Evolutionary conservation across 2,888 invertebrate genomes (phyloP), one percentile per base, ranked within the genome.

Genomic region (Drosophila koepferae): DNA sequence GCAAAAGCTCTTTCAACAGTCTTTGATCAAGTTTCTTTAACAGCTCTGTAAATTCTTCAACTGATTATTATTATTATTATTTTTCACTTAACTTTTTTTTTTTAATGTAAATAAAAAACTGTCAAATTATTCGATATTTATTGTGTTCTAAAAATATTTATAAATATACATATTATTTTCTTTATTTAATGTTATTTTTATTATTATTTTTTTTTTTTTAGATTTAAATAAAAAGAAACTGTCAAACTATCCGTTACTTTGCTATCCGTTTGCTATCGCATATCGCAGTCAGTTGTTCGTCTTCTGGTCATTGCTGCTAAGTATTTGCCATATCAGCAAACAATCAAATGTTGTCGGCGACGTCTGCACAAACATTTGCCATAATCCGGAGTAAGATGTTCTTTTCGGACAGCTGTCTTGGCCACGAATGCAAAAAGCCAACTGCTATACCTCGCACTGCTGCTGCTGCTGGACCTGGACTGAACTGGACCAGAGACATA

Each of bases 301-400:
- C 54, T 12, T 40, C 3, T n/a, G 12, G 40, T 23, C 40, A n/a
- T 18, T 43, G 20, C 9, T 34, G 20, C 4, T 20, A 28, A 28
- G 31, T 31, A n/a, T 49, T 49, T 49, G 48, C n/a, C 31, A 43
- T 44, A 34, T 43, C 58, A 20, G 44, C 7, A 58, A 43, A 58
- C 44, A 44, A 18, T 44, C 34, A 44, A 34, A 58, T 41, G 28
- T 28, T 44, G 58, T 36, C 55, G 14, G 55, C n/a, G 44, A 44
- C 34, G 44, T 44, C 44, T 41, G 55, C 20, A 44, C 43, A 20
- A 44, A 46, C 44, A 44, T 44, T 58, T 6, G 44, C 44, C 58
- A 12, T 20, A 44, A 46, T 20, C 58, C 44, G 10, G 34, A 20
- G 34, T n/a, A 12, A 44, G 58, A 44, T 44, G 36, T 34, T 58